A percentile compares a stretch with the other conserved stretches of the same genome.
Conservation (phyloP, 2,797 vertebrate genomes). For the Pelochelys cantorii region DNA sequence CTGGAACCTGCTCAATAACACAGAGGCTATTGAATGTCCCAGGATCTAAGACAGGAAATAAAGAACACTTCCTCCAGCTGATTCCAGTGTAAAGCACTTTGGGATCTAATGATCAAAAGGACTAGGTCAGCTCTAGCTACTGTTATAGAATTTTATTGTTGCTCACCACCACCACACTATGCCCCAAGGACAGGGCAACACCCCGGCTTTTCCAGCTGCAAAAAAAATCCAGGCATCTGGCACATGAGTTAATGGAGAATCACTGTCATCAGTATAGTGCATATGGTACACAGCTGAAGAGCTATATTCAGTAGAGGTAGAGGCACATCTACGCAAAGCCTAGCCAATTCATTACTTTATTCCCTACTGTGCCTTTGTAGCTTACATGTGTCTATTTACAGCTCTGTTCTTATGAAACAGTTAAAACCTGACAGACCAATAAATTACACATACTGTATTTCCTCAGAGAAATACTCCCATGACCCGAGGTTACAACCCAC, state of each 20-base stretch:
- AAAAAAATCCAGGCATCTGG: not conserved
- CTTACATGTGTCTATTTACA: not conserved
- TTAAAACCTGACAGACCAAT: constrained; percentile 28
- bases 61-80: constrained; percentile 1
- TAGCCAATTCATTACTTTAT: not conserved
- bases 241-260: not conserved
- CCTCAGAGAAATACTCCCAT: constrained; percentile 67
- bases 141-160: too few species aligned
- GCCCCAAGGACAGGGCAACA: not conserved
- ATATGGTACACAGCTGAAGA: not conserved
- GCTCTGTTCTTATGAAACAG: not conserved
- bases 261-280: fast-evolving
- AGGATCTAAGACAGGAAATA: not conserved
- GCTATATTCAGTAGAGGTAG: not conserved
- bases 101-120: not conserved
- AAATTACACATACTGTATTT: constrained; percentile 48
- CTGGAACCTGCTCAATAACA: not conserved
- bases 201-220: not conserved
- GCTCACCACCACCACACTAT: not conserved
- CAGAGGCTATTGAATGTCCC: not conserved
- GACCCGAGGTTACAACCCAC: constrained; percentile 61
- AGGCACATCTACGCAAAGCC: not conserved
- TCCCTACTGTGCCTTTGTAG: not conserved
- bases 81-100: not conserved
- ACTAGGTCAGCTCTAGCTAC: not conserved